Evolutionary conservation across 2,113 vertebrate genomes (phyloP), one percentile per base, ranked within the genome.

Genomic region (Lamprologus callipterus): DNA sequence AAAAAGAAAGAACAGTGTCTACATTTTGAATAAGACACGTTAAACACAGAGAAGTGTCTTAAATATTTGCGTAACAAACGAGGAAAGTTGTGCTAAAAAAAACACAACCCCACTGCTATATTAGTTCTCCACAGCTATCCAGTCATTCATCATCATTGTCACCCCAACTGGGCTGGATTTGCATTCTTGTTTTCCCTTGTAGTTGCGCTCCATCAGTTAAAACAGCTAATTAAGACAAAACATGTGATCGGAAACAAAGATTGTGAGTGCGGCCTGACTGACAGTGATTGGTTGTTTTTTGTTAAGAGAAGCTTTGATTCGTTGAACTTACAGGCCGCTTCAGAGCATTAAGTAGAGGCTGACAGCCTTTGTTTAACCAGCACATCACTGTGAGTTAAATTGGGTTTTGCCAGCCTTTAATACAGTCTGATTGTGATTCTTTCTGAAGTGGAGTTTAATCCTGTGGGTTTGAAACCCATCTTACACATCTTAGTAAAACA

Each of bases 201-300:
- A 73, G 68, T 78, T 75, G 23, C 6, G 17, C 58, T 49, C 70
- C 42, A 49, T 19, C 23, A 19, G 42, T 31, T 78, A 78, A 78
- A 78, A 78, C 42, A 28, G 42, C 9, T 12, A 78, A 47, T 47
- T 51, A 49, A 19, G 23, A 5, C 14, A 26, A 75, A 47, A 49
- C 23, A 7, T 19, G 73, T 78, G 26, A 78, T 49, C 1, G 3
- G 23, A 75, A 47, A 31, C 9, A 19, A 45, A 12, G 70, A 19
- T 75, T 28, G 42, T 8, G 70, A 49, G 70, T 31, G 42, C 2
- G 2, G 16, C 23, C 42, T 49, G 70, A 31, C 42, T 49, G 23
- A 75, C 23, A 75, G 70, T 17, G 42, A 28, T 28, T 49, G 42
- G 70, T 31, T 49, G 9, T 28, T 49, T 75, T 45, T 28, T 19